These are phyloP conservation scores for Mobula hypostoma DNA, from an alignment of 2,113 vertebrate genomes.

Conservation along the genomic window DNA sequence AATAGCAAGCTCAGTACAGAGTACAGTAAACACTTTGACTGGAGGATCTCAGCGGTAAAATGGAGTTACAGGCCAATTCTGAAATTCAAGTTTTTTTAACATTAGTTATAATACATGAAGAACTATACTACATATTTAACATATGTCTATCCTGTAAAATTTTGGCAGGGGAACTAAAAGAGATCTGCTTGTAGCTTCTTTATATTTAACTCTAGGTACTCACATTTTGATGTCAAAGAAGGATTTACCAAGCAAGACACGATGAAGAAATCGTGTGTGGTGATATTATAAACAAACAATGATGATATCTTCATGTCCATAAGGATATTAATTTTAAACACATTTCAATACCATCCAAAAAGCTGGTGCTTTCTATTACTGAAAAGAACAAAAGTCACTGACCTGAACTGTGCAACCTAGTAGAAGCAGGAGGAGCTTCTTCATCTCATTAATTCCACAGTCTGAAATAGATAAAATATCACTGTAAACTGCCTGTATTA, in stretches of 20 bases:
- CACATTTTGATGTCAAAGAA: background rate
- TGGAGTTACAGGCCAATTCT: background rate
- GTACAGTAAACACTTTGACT: too few species aligned
- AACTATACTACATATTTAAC: too few species aligned
- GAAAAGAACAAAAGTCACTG: constrained; percentile 23
- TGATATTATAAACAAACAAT: background rate
- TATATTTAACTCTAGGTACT: background rate
- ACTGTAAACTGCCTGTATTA: background rate
- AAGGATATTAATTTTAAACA: background rate
- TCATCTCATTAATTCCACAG: constrained; percentile 85
- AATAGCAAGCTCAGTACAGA: background rate
- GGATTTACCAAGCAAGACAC: background rate
- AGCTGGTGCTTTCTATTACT: background rate
- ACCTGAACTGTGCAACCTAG: constrained; percentile 98
- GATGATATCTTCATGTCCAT: background rate
- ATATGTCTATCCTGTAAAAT: background rate
- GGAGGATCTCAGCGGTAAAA: background rate
- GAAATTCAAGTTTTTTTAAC: too few species aligned
- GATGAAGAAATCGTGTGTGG: background rate
- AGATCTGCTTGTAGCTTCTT: background rate
- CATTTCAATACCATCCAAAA: background rate
- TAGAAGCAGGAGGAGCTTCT: constrained; percentile 83
- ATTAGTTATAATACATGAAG: too few species aligned
- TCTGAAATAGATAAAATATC: constrained; percentile 57
- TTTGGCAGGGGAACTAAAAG: background rate